These are phyloP conservation scores for Scleropages formosus DNA, from an alignment of 2,797 vertebrate genomes.

Conservation along the genomic window DNA sequence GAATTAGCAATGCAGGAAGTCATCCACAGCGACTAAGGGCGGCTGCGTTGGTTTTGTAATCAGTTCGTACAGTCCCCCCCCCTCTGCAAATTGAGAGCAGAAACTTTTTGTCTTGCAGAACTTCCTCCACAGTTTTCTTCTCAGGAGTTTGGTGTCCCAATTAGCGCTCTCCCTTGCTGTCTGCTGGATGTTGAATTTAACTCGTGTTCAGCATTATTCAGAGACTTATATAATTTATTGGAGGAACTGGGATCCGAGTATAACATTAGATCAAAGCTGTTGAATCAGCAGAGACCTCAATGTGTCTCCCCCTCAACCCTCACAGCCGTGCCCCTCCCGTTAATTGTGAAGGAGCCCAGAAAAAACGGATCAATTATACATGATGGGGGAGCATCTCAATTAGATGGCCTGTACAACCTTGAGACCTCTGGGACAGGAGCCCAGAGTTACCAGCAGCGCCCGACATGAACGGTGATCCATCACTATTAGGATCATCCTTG, in stretches of 20 bases:
- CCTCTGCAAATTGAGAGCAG: no score
- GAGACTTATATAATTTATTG: not conserved
- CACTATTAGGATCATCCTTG: constrained; percentile 57
- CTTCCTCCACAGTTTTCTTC: no score
- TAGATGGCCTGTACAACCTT: constrained; percentile 24
- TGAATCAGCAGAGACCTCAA: not conserved
- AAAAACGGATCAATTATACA: constrained; percentile 54
- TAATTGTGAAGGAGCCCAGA: not conserved
- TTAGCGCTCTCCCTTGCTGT: no score
- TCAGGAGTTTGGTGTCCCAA: no score
- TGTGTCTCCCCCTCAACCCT: not conserved
- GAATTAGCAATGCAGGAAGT: no score
- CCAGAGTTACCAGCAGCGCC: constrained; percentile 11
- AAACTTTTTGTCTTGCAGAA: no score
- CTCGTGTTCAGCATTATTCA: no score
- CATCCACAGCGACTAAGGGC: no score
- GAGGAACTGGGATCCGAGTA: not conserved
- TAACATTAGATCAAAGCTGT: not conserved
- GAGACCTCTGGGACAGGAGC: not conserved
- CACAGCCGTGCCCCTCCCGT: not conserved
- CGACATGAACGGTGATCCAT: constrained; percentile 53
- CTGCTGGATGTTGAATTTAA: not conserved
- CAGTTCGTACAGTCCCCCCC: no score
- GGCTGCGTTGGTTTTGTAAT: no score
- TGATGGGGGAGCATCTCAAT: constrained; percentile 44